A percentile compares a stretch with the other conserved stretches of the same genome.
phyloP scores from a whole-genome alignment of 92 coral and sea anemone species.

The Scolanthus callimorphus region DNA sequence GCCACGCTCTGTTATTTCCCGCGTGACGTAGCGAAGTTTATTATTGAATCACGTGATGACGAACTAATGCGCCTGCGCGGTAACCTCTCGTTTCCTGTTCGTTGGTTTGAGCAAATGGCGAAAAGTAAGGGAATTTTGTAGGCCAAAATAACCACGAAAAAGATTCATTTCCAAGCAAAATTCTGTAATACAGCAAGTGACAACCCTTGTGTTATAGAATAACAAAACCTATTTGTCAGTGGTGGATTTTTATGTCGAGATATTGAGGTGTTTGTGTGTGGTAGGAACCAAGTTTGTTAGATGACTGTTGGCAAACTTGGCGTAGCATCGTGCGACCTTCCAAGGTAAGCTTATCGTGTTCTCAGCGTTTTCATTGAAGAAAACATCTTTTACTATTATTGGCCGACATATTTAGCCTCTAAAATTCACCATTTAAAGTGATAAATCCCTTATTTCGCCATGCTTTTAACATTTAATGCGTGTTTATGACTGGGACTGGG shows the following conservation, averaged over 20 bases:
- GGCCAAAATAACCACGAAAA: conserved; percentile 25
- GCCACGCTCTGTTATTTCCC: conserved; percentile 71
- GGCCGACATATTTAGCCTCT: conserved; percentile 5
- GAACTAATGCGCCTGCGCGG: conserved; percentile 63
- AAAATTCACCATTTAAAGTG: conserved; percentile 7
- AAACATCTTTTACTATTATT: background rate
- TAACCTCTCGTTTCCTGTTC: conserved; percentile 22
- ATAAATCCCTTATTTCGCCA: conserved; percentile 3
- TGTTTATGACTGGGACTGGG: conserved; percentile 33
- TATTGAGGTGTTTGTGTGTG: conserved; percentile 32
- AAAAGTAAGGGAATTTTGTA: conserved; percentile 43
- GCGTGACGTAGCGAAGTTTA: conserved; percentile 65
- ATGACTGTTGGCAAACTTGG: conserved; percentile 44
- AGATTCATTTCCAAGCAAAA: conserved; percentile 1
- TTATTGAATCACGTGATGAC: conserved; percentile 65
- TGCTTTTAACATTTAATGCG: conserved; percentile 18
- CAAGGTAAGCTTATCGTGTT: conserved; percentile 48
- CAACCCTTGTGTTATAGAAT: conserved; percentile 17
- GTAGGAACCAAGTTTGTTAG: conserved; percentile 34
- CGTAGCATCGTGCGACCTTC: conserved; percentile 48
- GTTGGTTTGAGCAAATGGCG: conserved; percentile 70
- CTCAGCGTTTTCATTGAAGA: background rate
- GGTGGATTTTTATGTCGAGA: conserved; percentile 24
- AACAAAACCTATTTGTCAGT: background rate
- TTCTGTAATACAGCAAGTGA: conserved; percentile 17